Conservation (phyloP, 2,888 invertebrate genomes). For the Leptinotarsa peninsularis region DNA sequence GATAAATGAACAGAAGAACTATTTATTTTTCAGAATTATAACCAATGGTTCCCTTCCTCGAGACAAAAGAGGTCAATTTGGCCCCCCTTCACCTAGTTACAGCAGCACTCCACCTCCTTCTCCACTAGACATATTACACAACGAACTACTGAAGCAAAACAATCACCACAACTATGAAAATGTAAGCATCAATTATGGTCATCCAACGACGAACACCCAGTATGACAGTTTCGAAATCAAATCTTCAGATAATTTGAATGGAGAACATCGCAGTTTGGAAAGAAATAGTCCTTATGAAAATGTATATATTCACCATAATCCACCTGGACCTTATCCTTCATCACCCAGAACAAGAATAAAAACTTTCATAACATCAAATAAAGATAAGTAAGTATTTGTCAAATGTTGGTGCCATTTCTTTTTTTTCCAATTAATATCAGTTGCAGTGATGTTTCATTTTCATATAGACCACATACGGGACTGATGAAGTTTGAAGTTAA, state of each 20-base stretch:
- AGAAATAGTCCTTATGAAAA: slow-evolving; percentile 73
- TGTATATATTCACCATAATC: slow-evolving; percentile 64
- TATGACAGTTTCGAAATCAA: slow-evolving; percentile 62
- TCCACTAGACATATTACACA: slow-evolving; percentile 59
- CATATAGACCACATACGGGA: neutral
- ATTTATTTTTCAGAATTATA: slow-evolving; percentile 76
- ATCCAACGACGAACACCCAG: slow-evolving; percentile 58
- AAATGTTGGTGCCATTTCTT: neutral
- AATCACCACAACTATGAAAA: slow-evolving; percentile 59
- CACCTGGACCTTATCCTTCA: slow-evolving; percentile 66
- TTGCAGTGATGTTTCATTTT: neutral
- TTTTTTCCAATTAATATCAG: neutral
- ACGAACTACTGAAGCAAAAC: slow-evolving; percentile 53
- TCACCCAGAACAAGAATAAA: slow-evolving; percentile 73
- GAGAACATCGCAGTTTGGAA: slow-evolving; percentile 48
- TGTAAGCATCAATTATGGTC: slow-evolving; percentile 48
- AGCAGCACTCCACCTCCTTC: slow-evolving; percentile 68
- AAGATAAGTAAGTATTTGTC: slow-evolving; percentile 56
- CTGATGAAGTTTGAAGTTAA: too few species aligned
- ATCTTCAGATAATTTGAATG: slow-evolving; percentile 54
- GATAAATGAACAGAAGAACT: too few species aligned
- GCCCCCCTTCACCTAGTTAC: slow-evolving; percentile 57
- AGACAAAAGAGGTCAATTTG: slow-evolving; percentile 68
- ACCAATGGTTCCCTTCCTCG: slow-evolving; percentile 90
- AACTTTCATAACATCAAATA: slow-evolving; percentile 66